Conservation (phyloP, 2,888 invertebrate species). For the Pimpla rufipes region DNA sequence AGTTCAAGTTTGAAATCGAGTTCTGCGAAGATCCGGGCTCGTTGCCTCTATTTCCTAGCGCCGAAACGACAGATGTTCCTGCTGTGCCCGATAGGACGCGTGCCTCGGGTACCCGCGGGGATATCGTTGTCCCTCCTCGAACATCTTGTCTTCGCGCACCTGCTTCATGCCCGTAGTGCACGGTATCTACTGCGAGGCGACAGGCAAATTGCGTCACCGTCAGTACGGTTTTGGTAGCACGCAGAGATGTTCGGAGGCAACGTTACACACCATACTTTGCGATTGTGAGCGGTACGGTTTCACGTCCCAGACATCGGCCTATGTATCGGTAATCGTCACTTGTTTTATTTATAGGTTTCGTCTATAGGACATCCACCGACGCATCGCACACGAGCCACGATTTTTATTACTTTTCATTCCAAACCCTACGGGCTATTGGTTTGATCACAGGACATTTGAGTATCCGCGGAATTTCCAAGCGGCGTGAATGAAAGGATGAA, state of each 20-base stretch:
- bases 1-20: slow-evolving; percentile 57
- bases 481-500: too few species aligned
- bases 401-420: too few species aligned
- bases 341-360: too few species aligned
- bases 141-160: slow-evolving; percentile 38
- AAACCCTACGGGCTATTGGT: too few species aligned
- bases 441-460: too few species aligned
- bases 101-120: neutral
- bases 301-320: too few species aligned
- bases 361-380: too few species aligned
- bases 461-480: too few species aligned
- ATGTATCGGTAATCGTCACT: too few species aligned
- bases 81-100: neutral
- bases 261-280: neutral
- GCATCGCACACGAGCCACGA: too few species aligned
- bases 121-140: slow-evolving; percentile 15
- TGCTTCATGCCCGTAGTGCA: slow-evolving; percentile 17
- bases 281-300: neutral
- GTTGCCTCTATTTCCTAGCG: slow-evolving; percentile 15
- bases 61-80: slow-evolving; percentile 11
- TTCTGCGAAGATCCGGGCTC: slow-evolving; percentile 48
- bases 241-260: neutral
- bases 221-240: neutral
- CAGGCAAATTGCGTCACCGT: slow-evolving; percentile 33
- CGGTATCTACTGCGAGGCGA: slow-evolving; percentile 5